Percentiles rank a stretch among this genome's conserved stretches.
These are phyloP conservation scores for Pangasius larnaudii DNA, from an alignment of 2,797 vertebrate species.

Conservation along the genomic window DNA sequence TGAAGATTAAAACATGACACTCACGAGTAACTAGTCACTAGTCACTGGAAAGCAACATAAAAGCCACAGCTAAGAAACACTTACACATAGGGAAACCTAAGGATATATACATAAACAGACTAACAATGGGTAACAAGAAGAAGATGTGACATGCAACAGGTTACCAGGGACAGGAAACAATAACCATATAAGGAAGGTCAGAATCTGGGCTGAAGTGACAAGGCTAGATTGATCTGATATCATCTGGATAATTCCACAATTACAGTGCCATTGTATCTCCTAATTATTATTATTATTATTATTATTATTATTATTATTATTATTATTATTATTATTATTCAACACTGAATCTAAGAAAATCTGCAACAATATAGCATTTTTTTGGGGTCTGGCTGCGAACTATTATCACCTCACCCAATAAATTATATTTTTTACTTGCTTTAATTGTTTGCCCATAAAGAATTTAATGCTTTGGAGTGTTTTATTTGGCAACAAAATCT, in stretches of 20 bases:
- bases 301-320: neutral
- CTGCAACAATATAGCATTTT: neutral
- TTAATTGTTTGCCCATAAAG: neutral
- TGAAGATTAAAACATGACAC: neutral
- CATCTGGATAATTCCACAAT: neutral
- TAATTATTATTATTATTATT: neutral
- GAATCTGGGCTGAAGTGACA: neutral
- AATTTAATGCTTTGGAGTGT: neutral
- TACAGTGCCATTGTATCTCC: neutral
- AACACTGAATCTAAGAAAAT: neutral
- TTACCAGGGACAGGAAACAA: neutral
- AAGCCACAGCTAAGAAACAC: neutral
- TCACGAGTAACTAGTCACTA: neutral
- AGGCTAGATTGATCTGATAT: neutral
- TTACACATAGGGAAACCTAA: neutral
- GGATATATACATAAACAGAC: neutral
- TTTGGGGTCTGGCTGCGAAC: neutral
- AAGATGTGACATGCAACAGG: neutral
- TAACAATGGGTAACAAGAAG: neutral
- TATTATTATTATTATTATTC: neutral
- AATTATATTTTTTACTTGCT: neutral
- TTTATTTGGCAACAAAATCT: no score
- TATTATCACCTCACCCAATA: neutral
- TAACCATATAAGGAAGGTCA: slow-evolving; percentile 7
- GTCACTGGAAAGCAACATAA: neutral